Evolutionary conservation across 2,888 invertebrate species (phyloP), one percentile per base, ranked within the genome.

Genomic region (Ariolimax columbianus): DNA sequence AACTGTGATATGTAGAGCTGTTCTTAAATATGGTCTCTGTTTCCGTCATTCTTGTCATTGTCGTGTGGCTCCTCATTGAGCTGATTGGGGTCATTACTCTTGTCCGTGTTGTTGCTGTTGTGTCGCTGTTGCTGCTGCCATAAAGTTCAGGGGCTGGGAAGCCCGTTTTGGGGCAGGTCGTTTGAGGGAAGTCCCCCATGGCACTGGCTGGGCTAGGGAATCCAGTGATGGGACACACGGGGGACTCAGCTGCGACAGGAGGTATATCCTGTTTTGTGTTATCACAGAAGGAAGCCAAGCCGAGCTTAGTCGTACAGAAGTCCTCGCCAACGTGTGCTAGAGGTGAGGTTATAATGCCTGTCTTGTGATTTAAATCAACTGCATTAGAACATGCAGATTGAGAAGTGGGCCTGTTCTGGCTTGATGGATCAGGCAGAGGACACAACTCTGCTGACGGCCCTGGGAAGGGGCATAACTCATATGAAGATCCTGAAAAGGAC

Each of bases 401-500:
- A n/a, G 55, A 70, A 51, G n/a, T 43, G 26, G 30, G 14, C 30
- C 26, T 77, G 55, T 55, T 33, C 36, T 77, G 75, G 63, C 59
- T 30, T 51, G 84, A 30, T n/a, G 47, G 43, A 47, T 43, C 73
- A 30, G 73, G n/a, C 4, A 73, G 14, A 47, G 82, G 30, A 70
- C 38, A 83, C 78, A 72, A 33, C 77, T 84, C 83, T 36, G 66
- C 23, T 26, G 40, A 77, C 7, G 81, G 81, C 38, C 66, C 79
- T 68, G 26, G 79, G 36, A 79, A 75, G 23, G 63, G 78, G 77
- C 59, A 86, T 38, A 4, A 40, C 68, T 66, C 77, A 63, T 63
- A 79, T 77, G 83, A 51, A 33, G 81, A 73, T 59, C 87, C 82
- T 30, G 85, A 85, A n/a, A 87, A 81, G 30, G 75, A 85, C 55